Base-by-base conservation (phyloP, 2,113 vertebrate genomes). In the Muntiacus muntjak region DNA sequence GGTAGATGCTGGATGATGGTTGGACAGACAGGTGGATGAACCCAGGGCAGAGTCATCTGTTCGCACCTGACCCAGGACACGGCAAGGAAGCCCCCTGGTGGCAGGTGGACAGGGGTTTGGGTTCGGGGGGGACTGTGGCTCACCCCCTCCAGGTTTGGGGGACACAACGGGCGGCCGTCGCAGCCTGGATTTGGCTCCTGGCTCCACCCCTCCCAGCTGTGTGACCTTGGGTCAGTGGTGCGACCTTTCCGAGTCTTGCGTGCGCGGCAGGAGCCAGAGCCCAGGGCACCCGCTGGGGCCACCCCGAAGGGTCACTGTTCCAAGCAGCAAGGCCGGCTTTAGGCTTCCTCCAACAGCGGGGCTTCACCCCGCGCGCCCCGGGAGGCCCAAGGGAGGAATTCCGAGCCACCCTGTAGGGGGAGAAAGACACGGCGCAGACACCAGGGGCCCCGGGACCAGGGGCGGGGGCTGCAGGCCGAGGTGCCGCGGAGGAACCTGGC, bases 111-210 rank as follows among this genome's bases (percentile, higher is more conserved):
- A 43, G 89, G 33, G 25, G 43, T 16, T 60, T 64, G 43, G 76
- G 36, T 36, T 76, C 71, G 25, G 71, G 71, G 36, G 89, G 47
- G 21, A 19, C 21, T 71, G 62, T 16, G 43, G 45, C 25, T 1
- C 1, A 3, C 12, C 3, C 45, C 52, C 12, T 0, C 26, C 0
- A 0, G 0, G n/a, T 58, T 10, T 33, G 30, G 2, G 25, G 14
- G 9, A 26, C 15, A 62, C 25, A 33, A 21, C 25, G 2, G 36
- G n/a, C 10, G 23, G 28, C 33, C 2, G 0, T 5, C 16, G 52
- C 40, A 3, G 74, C 16, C 52, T 60, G 1, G 58, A 30, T 15
- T 16, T 57, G 30, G 0, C 79, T 47, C 17, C 3, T 3, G 57
- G 33, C 82, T 60, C 64, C 10, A 19, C 45, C 60, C 28, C 26